Evolutionary conservation across 2,888 invertebrate species (phyloP).

Genomic region (Erannis defoliaria): DNA sequence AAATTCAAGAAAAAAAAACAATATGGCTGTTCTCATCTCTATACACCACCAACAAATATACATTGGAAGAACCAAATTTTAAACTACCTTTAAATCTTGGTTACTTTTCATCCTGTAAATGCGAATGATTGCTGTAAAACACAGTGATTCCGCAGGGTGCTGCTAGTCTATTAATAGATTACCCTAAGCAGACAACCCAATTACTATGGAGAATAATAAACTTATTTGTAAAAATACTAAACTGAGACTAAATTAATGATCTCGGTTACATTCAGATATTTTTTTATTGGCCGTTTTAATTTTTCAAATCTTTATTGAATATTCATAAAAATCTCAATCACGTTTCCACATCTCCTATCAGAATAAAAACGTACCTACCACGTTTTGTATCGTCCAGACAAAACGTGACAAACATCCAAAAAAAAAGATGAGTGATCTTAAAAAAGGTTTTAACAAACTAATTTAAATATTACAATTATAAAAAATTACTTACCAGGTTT

Average conservation of each 20-base stretch:
- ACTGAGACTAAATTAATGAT: neutral
- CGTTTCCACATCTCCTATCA: conserved; percentile 9
- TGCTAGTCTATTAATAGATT: too few relatives aligned
- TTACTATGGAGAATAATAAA: too few relatives aligned
- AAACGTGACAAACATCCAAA: conserved; percentile 19
- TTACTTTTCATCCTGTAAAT: too few relatives aligned
- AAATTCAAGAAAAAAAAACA: too few relatives aligned
- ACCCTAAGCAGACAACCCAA: too few relatives aligned
- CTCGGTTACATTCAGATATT: neutral
- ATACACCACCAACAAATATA: too few relatives aligned
- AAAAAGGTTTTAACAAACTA: neutral
- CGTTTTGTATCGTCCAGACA: conserved; percentile 21
- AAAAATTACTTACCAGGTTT: conserved; percentile 36
- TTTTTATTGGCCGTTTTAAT: neutral
- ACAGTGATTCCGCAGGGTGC: too few relatives aligned
- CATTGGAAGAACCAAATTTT: too few relatives aligned
- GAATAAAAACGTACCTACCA: conserved; percentile 17
- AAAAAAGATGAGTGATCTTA: too few relatives aligned
- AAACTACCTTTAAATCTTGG: too few relatives aligned
- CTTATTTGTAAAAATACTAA: neutral
- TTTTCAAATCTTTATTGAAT: conserved; percentile 2
- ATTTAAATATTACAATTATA: neutral
- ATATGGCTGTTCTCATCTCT: too few relatives aligned
- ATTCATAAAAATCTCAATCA: conserved; percentile 2
- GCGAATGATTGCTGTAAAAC: too few relatives aligned